Conservation (phyloP, 23 tunicate species). For the Oikopleura albicans region DNA sequence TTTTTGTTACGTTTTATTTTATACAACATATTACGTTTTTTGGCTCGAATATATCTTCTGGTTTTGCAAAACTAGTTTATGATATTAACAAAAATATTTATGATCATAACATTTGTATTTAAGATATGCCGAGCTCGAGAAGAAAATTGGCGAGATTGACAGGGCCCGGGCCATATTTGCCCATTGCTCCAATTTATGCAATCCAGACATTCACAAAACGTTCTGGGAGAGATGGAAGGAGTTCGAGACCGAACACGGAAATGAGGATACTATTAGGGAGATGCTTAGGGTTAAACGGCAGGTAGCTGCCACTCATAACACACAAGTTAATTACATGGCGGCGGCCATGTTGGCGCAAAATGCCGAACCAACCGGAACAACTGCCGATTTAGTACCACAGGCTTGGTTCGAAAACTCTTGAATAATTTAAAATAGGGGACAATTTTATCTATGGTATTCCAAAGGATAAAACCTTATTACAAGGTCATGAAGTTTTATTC, state of each 20-base stretch:
- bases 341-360: constrained; percentile 82
- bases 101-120: constrained; percentile 55
- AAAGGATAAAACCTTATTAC: too few species aligned
- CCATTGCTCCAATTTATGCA: constrained; percentile 72
- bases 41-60: too few species aligned
- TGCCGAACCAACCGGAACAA: constrained; percentile 42
- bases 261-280: constrained; percentile 89
- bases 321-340: constrained; percentile 86
- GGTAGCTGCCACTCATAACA: constrained; percentile 76
- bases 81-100: too few species aligned
- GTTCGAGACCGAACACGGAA: constrained; percentile 72
- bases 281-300: constrained; percentile 78
- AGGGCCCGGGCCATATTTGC: constrained; percentile 69
- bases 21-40: too few species aligned
- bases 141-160: constrained; percentile 80
- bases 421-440: too few species aligned
- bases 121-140: constrained; percentile 51
- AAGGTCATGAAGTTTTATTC: too few species aligned
- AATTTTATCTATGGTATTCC: too few species aligned
- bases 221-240: constrained; percentile 80
- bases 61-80: too few species aligned
- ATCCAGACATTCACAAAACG: constrained; percentile 40
- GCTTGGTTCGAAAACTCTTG: too few species aligned
- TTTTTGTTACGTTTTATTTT: not conserved
- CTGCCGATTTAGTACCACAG: not conserved